Conservation (phyloP, 2,113 vertebrate genomes). For the Toxotes jaculatrix region DNA sequence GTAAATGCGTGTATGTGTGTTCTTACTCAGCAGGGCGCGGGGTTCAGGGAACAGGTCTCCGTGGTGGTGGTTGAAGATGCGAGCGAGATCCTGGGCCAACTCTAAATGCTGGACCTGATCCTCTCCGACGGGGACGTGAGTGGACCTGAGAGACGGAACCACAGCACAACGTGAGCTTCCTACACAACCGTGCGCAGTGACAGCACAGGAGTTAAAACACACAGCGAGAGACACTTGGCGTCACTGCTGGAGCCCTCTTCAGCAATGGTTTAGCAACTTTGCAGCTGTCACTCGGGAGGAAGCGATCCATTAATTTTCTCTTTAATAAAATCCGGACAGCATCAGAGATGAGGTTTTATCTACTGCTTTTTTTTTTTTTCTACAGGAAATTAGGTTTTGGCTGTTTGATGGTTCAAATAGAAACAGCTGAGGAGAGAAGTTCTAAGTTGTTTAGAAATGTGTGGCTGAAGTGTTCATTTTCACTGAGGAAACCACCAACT, state of each 20-base stretch:
- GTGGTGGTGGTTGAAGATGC: slow-evolving; percentile 92
- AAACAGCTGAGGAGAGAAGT: background rate
- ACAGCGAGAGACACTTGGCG: background rate
- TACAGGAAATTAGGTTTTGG: slow-evolving; percentile 32
- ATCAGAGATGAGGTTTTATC: background rate
- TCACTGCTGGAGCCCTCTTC: slow-evolving; percentile 3
- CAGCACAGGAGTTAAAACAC: background rate
- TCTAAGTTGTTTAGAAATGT: background rate
- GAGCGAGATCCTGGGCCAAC: slow-evolving; percentile 92
- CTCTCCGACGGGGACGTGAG: slow-evolving; percentile 90
- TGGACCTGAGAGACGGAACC: slow-evolving; percentile 84
- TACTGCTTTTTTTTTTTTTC: background rate
- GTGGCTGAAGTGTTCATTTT: background rate
- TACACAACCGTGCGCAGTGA: background rate
- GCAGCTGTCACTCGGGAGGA: slow-evolving; percentile 29
- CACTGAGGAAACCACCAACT: background rate
- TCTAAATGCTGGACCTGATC: slow-evolving; percentile 97
- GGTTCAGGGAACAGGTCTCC: slow-evolving; percentile 92
- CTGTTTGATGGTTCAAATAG: slow-evolving; percentile 12
- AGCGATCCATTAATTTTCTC: slow-evolving; percentile 15
- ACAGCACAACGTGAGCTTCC: slow-evolving; percentile 1
- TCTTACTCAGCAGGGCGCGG: slow-evolving; percentile 82
- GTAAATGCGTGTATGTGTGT: slow-evolving; percentile 14
- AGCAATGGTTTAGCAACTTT: background rate
- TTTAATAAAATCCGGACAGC: slow-evolving; percentile 30